Percentiles rank a stretch among this genome's conserved stretches.
Evolutionary conservation across 2,888 invertebrate genomes (phyloP).

Genomic region (Himalopsyche anomala): DNA sequence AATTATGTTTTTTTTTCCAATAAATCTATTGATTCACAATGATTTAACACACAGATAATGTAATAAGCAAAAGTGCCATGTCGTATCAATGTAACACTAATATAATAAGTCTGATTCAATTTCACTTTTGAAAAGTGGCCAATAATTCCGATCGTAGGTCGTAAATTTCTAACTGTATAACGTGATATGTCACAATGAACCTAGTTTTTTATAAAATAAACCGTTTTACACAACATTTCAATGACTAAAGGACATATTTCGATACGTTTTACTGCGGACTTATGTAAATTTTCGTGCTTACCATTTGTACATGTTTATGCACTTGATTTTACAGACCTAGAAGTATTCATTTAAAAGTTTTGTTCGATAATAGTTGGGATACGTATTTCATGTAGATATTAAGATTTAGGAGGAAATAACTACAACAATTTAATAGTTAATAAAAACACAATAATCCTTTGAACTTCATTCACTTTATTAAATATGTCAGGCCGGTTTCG

Average conservation of each 20-base stretch:
- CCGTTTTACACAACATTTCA: constrained; percentile 19
- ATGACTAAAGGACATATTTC: constrained; percentile 15
- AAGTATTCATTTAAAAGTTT: not conserved
- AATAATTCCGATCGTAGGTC: not conserved
- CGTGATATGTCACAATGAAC: constrained; percentile 20
- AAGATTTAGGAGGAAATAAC: not conserved
- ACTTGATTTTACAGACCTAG: not conserved
- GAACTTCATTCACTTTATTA: too few relatives aligned
- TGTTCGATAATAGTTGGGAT: not conserved
- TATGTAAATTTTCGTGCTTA: constrained; percentile 14
- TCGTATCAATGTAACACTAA: too few relatives aligned
- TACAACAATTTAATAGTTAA: too few relatives aligned
- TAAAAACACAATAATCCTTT: too few relatives aligned
- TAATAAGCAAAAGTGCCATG: too few relatives aligned
- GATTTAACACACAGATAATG: too few relatives aligned
- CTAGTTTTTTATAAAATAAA: constrained; percentile 8
- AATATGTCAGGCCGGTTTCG: too few relatives aligned
- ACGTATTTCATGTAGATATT: not conserved
- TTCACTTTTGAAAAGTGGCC: not conserved
- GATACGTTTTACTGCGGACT: constrained; percentile 2
- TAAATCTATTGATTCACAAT: too few relatives aligned
- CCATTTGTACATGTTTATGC: not conserved
- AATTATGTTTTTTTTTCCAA: too few relatives aligned
- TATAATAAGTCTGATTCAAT: too few relatives aligned
- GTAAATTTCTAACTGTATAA: constrained; percentile 19